Percentiles rank a stretch among this genome's conserved stretches.
Evolutionary conservation across 2,888 invertebrate species (phyloP).

Genomic region (Orthonevra nobilis): DNA sequence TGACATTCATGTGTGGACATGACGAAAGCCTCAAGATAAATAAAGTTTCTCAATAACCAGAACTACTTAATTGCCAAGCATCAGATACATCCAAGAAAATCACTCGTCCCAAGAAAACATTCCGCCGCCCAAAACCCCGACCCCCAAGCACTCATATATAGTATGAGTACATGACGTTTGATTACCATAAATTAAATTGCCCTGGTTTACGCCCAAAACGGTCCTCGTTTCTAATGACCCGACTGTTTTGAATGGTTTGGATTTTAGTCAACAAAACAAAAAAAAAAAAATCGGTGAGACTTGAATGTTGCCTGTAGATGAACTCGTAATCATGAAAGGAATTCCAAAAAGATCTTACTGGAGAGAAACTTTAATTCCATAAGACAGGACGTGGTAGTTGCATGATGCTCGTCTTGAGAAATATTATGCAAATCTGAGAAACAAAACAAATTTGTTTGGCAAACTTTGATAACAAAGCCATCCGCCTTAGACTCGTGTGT

Average conservation of each 20-base stretch:
- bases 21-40: constrained; percentile 20
- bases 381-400: constrained; percentile 33
- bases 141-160: no score
- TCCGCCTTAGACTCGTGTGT: constrained; percentile 46
- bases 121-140: neutral
- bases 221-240: constrained; percentile 32
- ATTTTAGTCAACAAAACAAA: constrained; percentile 48
- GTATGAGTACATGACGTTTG: constrained; percentile 61
- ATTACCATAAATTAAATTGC: constrained; percentile 64
- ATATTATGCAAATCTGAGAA: constrained; percentile 66
- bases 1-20: constrained; percentile 14
- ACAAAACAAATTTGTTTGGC: constrained; percentile 69
- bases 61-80: constrained; percentile 53
- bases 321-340: constrained; percentile 39
- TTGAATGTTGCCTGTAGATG: constrained; percentile 21
- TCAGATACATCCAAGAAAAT: constrained; percentile 5
- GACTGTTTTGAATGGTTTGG: constrained; percentile 21
- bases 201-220: constrained; percentile 20
- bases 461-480: constrained; percentile 69
- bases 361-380: constrained; percentile 47
- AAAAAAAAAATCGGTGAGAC: constrained; percentile 21
- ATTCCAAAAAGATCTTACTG: constrained; percentile 39
- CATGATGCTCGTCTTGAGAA: constrained; percentile 62
- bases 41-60: constrained; percentile 45
- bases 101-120: neutral